These are phyloP conservation scores for Drosophila oshimai DNA, from an alignment of 1,140 invertebrate genomes.

Conservation along the genomic window DNA sequence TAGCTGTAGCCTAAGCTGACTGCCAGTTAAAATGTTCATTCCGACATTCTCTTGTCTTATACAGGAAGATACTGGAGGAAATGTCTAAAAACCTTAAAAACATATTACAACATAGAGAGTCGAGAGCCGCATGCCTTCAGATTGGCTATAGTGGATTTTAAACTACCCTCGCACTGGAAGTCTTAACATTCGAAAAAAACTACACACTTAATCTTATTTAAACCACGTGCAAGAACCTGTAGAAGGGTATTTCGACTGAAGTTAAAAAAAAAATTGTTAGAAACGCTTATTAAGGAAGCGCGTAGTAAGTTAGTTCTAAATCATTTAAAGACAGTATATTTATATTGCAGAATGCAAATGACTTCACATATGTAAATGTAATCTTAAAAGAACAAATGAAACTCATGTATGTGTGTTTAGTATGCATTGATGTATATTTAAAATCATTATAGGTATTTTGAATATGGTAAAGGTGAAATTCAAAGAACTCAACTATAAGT, in stretches of 20 bases:
- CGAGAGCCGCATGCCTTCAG: background rate
- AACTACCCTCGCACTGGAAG: background rate
- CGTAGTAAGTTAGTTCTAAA: slow-evolving; percentile 49
- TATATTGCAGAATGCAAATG: background rate
- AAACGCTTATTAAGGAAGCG: slow-evolving; percentile 35
- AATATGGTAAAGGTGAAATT: slow-evolving; percentile 79
- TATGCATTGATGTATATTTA: slow-evolving; percentile 47
- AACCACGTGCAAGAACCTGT: slow-evolving; percentile 31
- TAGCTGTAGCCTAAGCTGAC: background rate
- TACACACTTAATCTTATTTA: slow-evolving; percentile 19
- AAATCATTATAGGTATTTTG: slow-evolving; percentile 68
- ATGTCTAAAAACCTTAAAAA: background rate
- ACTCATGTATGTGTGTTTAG: slow-evolving; percentile 48
- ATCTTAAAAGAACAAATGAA: slow-evolving; percentile 19
- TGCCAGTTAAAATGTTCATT: slow-evolving; percentile 2
- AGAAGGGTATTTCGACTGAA: slow-evolving; percentile 59
- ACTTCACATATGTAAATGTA: slow-evolving; percentile 1
- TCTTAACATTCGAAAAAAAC: background rate
- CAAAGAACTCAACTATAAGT: slow-evolving; percentile 75
- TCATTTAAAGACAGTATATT: slow-evolving; percentile 21
- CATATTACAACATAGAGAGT: background rate
- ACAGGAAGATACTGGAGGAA: background rate
- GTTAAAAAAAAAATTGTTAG: slow-evolving; percentile 32
- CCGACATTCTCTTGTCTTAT: background rate
- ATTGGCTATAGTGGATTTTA: background rate